These are phyloP conservation scores for Spilarctia lutea DNA, from an alignment of 2,888 invertebrate species.

Conservation along the genomic window DNA sequence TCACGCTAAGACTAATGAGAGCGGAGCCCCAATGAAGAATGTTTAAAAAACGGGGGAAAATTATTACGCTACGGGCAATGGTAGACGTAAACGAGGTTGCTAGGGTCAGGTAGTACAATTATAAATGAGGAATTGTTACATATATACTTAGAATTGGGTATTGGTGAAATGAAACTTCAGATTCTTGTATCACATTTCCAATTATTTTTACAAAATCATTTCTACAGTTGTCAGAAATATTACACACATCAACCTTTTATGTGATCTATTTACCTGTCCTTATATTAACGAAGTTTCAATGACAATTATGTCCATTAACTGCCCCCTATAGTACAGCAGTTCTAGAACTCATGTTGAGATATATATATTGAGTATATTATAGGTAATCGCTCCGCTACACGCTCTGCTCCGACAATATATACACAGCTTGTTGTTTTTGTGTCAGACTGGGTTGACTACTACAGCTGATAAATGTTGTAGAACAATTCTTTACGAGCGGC, in stretches of 20 bases:
- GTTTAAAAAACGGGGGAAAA: too few relatives aligned
- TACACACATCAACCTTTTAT: neutral
- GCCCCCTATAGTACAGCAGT: too few relatives aligned
- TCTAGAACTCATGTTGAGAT: neutral
- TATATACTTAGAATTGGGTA: neutral
- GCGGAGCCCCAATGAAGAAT: too few relatives aligned
- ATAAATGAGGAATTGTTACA: too few relatives aligned
- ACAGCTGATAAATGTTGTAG: constrained; percentile 36
- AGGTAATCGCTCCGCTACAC: constrained; percentile 15
- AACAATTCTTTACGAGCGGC: constrained; percentile 22
- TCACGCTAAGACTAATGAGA: too few relatives aligned
- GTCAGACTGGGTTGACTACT: constrained; percentile 21
- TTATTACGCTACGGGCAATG: too few relatives aligned
- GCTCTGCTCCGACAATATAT: constrained; percentile 27
- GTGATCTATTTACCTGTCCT: neutral
- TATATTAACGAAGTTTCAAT: neutral
- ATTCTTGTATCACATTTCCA: neutral
- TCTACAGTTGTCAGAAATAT: neutral
- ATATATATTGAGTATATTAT: neutral
- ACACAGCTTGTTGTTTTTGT: constrained; percentile 19
- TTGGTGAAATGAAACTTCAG: neutral
- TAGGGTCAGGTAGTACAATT: too few relatives aligned
- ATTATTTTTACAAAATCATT: neutral
- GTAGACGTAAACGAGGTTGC: too few relatives aligned
- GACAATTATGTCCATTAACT: neutral